phyloP scores from a whole-genome alignment of 1,140 invertebrate genomes.

The Nylanderia fulva region DNA sequence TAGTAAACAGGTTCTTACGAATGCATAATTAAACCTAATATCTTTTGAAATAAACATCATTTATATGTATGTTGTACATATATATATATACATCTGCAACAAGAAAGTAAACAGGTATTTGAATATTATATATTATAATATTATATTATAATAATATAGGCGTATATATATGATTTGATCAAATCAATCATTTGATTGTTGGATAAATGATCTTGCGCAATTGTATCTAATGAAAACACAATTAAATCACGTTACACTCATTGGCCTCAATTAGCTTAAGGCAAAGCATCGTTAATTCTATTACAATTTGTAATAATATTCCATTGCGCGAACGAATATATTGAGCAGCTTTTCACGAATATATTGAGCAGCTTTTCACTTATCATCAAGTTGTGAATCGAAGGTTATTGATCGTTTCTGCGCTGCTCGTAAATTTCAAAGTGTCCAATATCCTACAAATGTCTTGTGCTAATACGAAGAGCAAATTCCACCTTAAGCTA shows the following conservation, averaged over 20 bases:
- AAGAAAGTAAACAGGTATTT: background rate
- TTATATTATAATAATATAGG: background rate
- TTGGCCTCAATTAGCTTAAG: background rate
- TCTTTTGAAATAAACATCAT: constrained; percentile 13
- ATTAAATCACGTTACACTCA: background rate
- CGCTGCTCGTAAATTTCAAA: constrained; percentile 12
- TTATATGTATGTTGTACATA: background rate
- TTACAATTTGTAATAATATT: constrained; percentile 24
- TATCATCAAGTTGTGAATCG: constrained; percentile 1
- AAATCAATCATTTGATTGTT: constrained; percentile 11
- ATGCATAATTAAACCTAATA: constrained; percentile 11
- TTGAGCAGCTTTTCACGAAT: background rate
- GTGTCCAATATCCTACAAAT: background rate
- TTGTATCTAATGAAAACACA: constrained; percentile 12
- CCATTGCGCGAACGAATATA: background rate
- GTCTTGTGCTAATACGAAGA: background rate
- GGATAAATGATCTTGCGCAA: constrained; percentile 9
- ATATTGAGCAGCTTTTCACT: background rate
- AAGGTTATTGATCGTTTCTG: constrained; percentile 4
- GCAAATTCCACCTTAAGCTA: background rate
- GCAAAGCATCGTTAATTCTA: constrained; percentile 21
- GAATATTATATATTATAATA: constrained; percentile 21
- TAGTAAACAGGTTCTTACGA: constrained; percentile 6
- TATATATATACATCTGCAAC: background rate
- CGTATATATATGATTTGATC: background rate